Base-by-base conservation (phyloP, 2,797 vertebrate species). In the Chaenodraco wilsoni region DNA sequence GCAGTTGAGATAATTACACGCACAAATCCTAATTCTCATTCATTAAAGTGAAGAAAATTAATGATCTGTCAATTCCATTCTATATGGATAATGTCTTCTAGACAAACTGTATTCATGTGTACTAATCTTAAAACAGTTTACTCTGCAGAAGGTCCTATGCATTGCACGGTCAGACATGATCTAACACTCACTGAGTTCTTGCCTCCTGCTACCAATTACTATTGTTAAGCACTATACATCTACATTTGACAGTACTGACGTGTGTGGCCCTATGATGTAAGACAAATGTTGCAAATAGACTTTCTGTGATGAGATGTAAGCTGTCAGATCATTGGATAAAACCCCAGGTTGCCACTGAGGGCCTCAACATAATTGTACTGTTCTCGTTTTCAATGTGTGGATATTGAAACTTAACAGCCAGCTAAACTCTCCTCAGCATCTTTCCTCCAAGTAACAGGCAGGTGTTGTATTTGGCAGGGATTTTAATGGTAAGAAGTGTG, bases 201-300 rank as follows among this genome's bases (percentile, higher is more conserved):
- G 74, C 76, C 83, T 90, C 64, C 78, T 83, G 83, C 81, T 89
- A 81, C 80, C 70, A 86, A 89, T 91, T 90, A 92, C 81, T 84
- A 82, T 84, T 87, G 82, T 89, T 76, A 90, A 88, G 79, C 66
- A 61, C 61, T 59, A 88, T 87, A 90, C 87, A 89, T 84, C 83
- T 85, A 90, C 81, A 91, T 93, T 85, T 91, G 81, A 91, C 89
- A 85, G 70, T 46, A 69, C 75, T 87, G 82, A 91, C 56, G 2
- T 91, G 88, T 87, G 80, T 68, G 81, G 79, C 65, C 57, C 52
- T 85, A 70, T 78, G 93, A 92, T 89, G 57, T 75, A 82, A 89
- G 83, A 92, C 89, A 92, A 93, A 93, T 92, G 91, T 90, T 86
- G 54, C 73, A 88, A 91, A 93, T 79, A 84, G 90, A 89, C 87